Conservation (phyloP, 2,888 invertebrate genomes). For the Myathropa florea region DNA sequence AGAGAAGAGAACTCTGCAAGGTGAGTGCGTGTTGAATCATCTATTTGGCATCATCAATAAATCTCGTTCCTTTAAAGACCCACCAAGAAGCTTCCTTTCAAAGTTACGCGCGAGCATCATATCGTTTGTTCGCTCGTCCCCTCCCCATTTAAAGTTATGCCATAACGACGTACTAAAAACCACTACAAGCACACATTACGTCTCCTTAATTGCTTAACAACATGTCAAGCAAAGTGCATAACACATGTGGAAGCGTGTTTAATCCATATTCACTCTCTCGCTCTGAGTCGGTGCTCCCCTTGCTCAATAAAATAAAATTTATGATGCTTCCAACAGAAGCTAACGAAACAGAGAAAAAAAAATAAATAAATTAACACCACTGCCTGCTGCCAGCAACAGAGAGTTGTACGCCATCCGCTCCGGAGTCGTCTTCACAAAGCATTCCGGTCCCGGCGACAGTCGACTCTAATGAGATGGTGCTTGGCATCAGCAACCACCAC, state of each 20-base stretch:
- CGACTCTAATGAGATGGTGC: slow-evolving; percentile 13
- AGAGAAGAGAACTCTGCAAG: no score
- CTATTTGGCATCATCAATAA: neutral
- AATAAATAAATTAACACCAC: slow-evolving; percentile 18
- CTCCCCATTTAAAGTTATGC: neutral
- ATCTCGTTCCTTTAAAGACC: neutral
- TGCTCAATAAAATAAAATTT: slow-evolving; percentile 54
- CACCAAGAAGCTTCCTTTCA: neutral
- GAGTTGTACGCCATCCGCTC: no score
- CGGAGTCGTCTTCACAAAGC: no score
- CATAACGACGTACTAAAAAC: slow-evolving; percentile 36
- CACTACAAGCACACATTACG: slow-evolving; percentile 32
- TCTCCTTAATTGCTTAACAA: slow-evolving; percentile 65
- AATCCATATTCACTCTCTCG: neutral
- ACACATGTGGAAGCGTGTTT: slow-evolving; percentile 10
- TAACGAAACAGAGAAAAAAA: no score
- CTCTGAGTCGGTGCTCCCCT: neutral
- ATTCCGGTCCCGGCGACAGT: slow-evolving; percentile 20
- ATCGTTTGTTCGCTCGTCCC: neutral
- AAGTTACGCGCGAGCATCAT: neutral
- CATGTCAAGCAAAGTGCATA: slow-evolving; percentile 63
- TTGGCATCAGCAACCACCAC: slow-evolving; percentile 15
- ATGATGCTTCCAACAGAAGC: slow-evolving; percentile 24
- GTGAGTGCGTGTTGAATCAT: no score
- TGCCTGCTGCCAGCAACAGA: neutral